Evolutionary conservation across 2,888 invertebrate species (phyloP).

Genomic region (Lochmaea crataegi): DNA sequence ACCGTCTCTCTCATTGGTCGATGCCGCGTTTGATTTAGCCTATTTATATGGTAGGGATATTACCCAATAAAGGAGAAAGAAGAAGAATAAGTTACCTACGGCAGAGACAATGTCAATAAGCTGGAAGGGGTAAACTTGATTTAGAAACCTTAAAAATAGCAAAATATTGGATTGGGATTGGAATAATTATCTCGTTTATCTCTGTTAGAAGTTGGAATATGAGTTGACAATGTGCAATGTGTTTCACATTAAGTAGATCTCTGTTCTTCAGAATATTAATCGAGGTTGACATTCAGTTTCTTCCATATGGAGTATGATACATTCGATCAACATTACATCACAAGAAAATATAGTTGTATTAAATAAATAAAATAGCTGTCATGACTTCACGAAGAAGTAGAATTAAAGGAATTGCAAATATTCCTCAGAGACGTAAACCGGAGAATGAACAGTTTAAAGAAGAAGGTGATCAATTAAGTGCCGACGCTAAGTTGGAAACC

Average conservation of each 20-base stretch:
- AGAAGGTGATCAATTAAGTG: conserved; percentile 20
- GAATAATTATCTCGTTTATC: too few relatives aligned
- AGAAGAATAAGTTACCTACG: too few relatives aligned
- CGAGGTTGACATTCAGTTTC: neutral
- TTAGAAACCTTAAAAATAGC: neutral
- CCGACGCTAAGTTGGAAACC: neutral
- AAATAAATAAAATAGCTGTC: neutral
- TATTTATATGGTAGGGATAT: too few relatives aligned
- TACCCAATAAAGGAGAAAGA: too few relatives aligned
- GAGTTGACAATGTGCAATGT: neutral
- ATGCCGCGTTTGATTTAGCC: too few relatives aligned
- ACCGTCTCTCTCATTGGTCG: too few relatives aligned
- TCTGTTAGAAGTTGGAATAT: too few relatives aligned
- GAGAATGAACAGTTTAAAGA: conserved; percentile 38
- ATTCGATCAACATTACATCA: neutral
- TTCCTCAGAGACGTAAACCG: conserved; percentile 69
- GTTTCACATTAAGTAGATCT: neutral
- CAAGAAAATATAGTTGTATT: neutral
- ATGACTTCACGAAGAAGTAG: conserved; percentile 78
- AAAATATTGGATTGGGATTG: neutral
- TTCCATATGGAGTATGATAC: neutral
- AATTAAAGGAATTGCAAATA: conserved; percentile 79
- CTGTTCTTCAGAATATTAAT: neutral
- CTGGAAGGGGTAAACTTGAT: neutral
- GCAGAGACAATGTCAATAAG: neutral